phyloP scores from a whole-genome alignment of 2,113 vertebrate genomes.

The Zosterops pallidus region DNA sequence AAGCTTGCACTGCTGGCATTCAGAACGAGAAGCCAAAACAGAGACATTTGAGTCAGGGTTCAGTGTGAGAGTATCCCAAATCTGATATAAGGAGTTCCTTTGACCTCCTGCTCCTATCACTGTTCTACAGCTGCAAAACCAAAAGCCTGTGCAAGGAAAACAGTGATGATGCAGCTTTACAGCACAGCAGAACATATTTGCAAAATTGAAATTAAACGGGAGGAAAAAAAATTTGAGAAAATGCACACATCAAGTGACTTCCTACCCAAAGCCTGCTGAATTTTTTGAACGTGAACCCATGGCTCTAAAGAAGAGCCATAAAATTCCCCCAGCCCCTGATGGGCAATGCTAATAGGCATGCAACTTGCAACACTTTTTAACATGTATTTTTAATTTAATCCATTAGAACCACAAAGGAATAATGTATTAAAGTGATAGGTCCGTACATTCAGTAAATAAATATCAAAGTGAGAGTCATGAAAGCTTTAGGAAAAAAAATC shows the following conservation, averaged over 20 bases:
- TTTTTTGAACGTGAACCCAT: background rate
- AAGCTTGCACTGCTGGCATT: background rate
- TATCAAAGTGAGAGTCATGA: slow-evolving; percentile 64
- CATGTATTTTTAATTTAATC: slow-evolving; percentile 66
- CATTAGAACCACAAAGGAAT: slow-evolving; percentile 64
- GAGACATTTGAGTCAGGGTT: background rate
- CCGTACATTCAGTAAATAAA: slow-evolving; percentile 53
- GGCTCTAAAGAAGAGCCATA: background rate
- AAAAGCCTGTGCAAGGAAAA: background rate
- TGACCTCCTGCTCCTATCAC: background rate
- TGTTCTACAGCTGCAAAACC: background rate
- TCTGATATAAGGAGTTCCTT: background rate
- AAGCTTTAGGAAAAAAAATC: slow-evolving; percentile 25
- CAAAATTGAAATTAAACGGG: background rate
- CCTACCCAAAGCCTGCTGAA: background rate
- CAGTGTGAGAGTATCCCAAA: fast-evolving
- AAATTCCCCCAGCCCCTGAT: background rate
- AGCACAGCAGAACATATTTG: background rate
- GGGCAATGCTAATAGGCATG: slow-evolving; percentile 25
- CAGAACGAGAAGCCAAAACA: background rate
- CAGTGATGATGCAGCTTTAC: background rate
- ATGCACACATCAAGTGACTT: background rate
- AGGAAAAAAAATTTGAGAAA: background rate
- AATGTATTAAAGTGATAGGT: slow-evolving; percentile 56
- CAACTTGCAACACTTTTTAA: slow-evolving; percentile 18